Base-by-base conservation (phyloP, 2,888 invertebrate species). In the Oligia latruncula region DNA sequence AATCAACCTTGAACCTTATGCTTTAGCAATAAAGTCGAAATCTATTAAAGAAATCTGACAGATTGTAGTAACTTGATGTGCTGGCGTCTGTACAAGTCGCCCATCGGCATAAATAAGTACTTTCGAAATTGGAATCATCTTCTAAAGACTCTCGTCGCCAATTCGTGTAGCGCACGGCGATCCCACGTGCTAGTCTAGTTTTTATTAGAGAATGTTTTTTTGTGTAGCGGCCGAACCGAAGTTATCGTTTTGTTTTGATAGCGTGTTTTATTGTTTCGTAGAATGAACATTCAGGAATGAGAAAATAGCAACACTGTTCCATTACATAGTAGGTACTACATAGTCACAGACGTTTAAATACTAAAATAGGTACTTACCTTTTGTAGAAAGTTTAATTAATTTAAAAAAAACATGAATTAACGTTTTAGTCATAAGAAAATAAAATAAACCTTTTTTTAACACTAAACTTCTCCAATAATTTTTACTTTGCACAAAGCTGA, bases 281-380 rank as follows among this genome's bases (percentile, higher is more conserved):
- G 9, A 0, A 6, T 35, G 23, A 55, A 55, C 15, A 35, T 55
- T 55, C 17, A 5, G 15, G 5, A 55, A 35, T 40, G 9, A 35
- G 15, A 23, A 55, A 71, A 55, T 71, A 40, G 71, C 55, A 71
- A 71, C 71, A 71, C 40, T 71, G 17, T 71, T 58, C 23, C 8
- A 23, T 35, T 35, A 70, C 3, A 11, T 20, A 46, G 29, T 49
- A 29, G 29, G 29, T 29, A 20, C 20, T 20, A 52, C 49, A 23
- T 55, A 35, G 46, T 68, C 68, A 68, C 49, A 49, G 29, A 20
- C 29, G 6, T 20, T 0, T 4, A 1, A 0, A 68, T 5, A 46
- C 6, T 20, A 20, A 1, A 49, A 11, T 68, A 67, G 43, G n/a
- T 68, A 29, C 3, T 2, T 20, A 15, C 23, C 4, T 0, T 65